Base-by-base conservation (phyloP, 1,140 invertebrate genomes). In the Drosophila elegans region DNA sequence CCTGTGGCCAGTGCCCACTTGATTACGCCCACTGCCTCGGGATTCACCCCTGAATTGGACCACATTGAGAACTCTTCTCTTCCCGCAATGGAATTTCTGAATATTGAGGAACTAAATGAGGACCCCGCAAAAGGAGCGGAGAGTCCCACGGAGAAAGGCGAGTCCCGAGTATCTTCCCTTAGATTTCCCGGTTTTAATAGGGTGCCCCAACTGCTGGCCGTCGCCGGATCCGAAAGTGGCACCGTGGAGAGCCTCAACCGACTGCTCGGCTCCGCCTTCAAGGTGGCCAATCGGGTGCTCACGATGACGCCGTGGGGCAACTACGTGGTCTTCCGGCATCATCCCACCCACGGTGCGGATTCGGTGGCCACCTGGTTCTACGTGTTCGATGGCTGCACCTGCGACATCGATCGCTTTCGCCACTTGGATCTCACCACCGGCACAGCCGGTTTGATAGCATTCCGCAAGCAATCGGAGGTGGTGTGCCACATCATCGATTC, bases 261-360 rank as follows among this genome's bases (percentile, higher is more conserved):
- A 0, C 16, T 91, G 36, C 36, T 92, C 4, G 39, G 45, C n/a
- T 67, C 74, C 11, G 73, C 76, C 0, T 91, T 92, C 41, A 62
- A 68, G 1, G 76, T 84, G 13, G 68, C 77, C 41, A 84, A 89
- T 52, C 78, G 91, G 6, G 75, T 91, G 9, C 63, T 92, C 0
- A 68, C 71, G 4, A 86, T 92, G 75, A 92, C 91, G 3, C 91
- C 91, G 2, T 91, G 91, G 90, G 91, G 90, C 11, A 91, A 91
- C 51, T 92, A 81, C 68, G 77, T 91, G 5, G 72, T 90, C n/a
- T 92, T 92, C 48, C 72, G 56, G 7, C 52, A 64, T 12, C 13
- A 6, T 10, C 51, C 39, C 34, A 57, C 7, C 12, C 6, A 34
- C 10, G 7, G 12, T n/a, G 10, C n/a, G 16, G 27, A 55, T 10